These are phyloP conservation scores for Mustela lutreola DNA, from an alignment of 2,113 vertebrate genomes.

Conservation along the genomic window DNA sequence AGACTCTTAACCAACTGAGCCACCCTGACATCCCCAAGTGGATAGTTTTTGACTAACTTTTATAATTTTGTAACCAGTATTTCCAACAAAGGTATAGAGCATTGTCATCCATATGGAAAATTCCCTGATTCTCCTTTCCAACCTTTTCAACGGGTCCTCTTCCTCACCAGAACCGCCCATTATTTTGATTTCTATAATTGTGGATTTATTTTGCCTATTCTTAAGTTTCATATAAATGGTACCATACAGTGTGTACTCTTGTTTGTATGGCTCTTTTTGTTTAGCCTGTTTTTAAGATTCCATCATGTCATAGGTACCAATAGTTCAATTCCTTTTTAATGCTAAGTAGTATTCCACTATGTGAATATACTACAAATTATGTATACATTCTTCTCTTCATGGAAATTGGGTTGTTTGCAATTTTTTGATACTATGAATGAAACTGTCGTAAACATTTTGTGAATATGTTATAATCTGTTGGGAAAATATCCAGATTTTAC, in stretches of 20 bases:
- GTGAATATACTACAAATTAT: background rate
- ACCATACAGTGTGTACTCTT: background rate
- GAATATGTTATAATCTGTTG: background rate
- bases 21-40: background rate
- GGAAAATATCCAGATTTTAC: background rate
- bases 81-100: background rate
- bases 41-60: background rate
- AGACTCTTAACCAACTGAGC: too few relatives aligned
- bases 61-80: background rate
- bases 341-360: background rate
- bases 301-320: background rate
- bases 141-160: too few relatives aligned
- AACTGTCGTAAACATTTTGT: background rate
- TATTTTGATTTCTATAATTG: background rate
- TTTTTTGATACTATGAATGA: background rate
- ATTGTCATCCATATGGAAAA: background rate
- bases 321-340: background rate
- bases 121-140: background rate
- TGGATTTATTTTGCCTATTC: background rate
- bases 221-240: background rate
- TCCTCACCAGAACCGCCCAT: background rate
- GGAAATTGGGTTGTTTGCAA: background rate
- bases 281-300: background rate
- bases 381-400: background rate
- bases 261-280: background rate